These are phyloP conservation scores for Melipona beecheii DNA, from an alignment of 2,888 invertebrate genomes.

Conservation along the genomic window DNA sequence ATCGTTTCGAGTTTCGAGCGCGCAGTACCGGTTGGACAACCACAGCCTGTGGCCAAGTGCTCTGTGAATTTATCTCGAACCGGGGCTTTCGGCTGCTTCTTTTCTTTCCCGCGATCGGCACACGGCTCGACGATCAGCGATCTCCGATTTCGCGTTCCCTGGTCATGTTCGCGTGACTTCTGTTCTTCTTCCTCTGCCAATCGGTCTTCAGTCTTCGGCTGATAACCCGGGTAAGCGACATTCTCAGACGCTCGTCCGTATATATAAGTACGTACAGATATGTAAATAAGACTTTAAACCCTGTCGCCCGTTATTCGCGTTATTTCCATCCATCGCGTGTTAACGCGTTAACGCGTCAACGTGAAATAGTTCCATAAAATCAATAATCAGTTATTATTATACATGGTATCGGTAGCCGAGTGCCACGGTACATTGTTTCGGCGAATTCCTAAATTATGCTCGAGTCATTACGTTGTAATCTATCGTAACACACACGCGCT, in stretches of 20 bases:
- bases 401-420: no score
- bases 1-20: conserved; percentile 35
- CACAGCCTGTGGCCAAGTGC: conserved; percentile 42
- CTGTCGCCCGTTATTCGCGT: no score
- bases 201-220: conserved; percentile 3
- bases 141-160: conserved; percentile 25
- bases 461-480: not conserved
- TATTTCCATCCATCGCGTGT: no score
- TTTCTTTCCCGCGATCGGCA: conserved; percentile 15
- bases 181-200: conserved; percentile 13
- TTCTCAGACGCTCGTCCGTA: not conserved
- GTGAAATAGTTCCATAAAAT: no score
- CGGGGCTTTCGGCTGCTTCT: conserved; percentile 28
- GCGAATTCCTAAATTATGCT: no score
- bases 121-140: conserved; percentile 23
- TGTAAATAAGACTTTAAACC: no score
- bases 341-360: no score
- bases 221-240: conserved; percentile 39
- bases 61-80: conserved; percentile 29
- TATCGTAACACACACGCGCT: not conserved
- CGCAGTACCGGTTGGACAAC: conserved; percentile 60
- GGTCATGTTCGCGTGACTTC: conserved; percentile 25
- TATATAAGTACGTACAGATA: not conserved
- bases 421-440: not conserved
- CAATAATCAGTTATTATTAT: no score